Percentiles rank a stretch among this genome's conserved stretches.
Conservation (phyloP, 2,797 vertebrate species). For the Etheostoma nigrum region DNA sequence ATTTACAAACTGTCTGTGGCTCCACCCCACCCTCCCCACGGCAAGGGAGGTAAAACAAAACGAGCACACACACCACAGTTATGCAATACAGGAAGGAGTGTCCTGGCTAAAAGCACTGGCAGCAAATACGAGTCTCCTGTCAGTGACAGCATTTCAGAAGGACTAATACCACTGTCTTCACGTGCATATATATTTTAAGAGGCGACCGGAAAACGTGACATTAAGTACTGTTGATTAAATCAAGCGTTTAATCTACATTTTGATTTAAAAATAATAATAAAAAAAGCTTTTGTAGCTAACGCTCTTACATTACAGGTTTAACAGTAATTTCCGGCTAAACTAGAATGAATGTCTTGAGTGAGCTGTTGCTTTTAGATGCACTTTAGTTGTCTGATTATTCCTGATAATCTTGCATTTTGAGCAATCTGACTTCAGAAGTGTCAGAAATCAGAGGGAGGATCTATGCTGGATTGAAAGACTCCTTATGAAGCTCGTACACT, state of each 20-base stretch:
- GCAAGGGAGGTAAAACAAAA: conserved; percentile 31
- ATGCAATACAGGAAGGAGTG: conserved; percentile 65
- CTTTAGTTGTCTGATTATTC: neutral
- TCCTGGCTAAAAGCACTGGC: conserved; percentile 12
- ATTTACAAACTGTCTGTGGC: conserved; percentile 26
- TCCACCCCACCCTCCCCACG: conserved; percentile 12
- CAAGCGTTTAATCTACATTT: neutral
- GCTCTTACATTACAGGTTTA: neutral
- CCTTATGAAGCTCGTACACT: neutral
- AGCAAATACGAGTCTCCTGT: neutral
- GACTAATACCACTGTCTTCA: neutral
- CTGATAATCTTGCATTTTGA: neutral
- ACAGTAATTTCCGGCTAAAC: neutral
- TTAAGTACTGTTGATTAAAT: neutral
- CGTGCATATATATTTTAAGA: neutral
- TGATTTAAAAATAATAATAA: too few relatives aligned
- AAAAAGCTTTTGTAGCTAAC: neutral
- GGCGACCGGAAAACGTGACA: neutral
- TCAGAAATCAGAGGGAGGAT: conserved; percentile 31
- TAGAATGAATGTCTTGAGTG: rapidly evolving
- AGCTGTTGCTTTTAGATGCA: neutral
- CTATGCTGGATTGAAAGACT: conserved; percentile 30
- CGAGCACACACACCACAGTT: conserved; percentile 43
- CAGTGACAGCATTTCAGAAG: neutral
- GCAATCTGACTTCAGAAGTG: conserved; percentile 12